Evolutionary conservation across 2,888 invertebrate species (phyloP), one percentile per base, ranked within the genome.

Genomic region (Polia nebulosa): DNA sequence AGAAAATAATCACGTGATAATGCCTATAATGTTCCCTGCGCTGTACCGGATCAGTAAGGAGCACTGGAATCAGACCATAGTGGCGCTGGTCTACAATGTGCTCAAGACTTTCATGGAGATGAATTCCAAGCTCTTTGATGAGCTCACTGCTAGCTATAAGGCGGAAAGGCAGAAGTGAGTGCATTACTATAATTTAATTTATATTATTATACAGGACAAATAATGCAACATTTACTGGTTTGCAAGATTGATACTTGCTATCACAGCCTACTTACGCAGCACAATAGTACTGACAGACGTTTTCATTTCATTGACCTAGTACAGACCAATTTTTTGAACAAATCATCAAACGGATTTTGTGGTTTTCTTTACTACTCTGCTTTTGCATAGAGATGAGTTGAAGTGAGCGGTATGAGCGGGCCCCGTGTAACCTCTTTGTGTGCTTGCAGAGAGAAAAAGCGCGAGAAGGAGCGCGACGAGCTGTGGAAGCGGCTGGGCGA

Each of bases 101-200:
- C 97, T 99, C 90, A 99, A 99, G 96, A 98, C 99, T 68, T 99
- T 99, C 96, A 99, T 99, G 99, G 99, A 99, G 96, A 99, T 99
- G 99, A 99, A 99, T 96, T 99, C 99, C 91, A 99, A 99, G 95
- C 97, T 99, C 85, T 99, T 99, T 92, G 99, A 99, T 94, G 99
- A 99, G 96, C 97, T 99, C 93, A 99, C 99, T 91, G 98, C 99
- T 90, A 99, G 99, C 96, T 99, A 99, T 96, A 99, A 99, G 96
- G 98, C 99, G 90, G 99, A 99, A 96, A 96, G 99, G 96, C 99
- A 99, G 97, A 99, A 99, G 99, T 99, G 96, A 97, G 97, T 96
- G 57, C 49, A 60, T 13, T 6, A n/a, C n/a, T n/a, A 25, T 47
- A 29, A 22, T 73, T 44, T 34, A 34, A 61, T 20, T 15, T 57